phyloP scores from a whole-genome alignment of 1,140 invertebrate genomes.

The Mamestra configurata region DNA sequence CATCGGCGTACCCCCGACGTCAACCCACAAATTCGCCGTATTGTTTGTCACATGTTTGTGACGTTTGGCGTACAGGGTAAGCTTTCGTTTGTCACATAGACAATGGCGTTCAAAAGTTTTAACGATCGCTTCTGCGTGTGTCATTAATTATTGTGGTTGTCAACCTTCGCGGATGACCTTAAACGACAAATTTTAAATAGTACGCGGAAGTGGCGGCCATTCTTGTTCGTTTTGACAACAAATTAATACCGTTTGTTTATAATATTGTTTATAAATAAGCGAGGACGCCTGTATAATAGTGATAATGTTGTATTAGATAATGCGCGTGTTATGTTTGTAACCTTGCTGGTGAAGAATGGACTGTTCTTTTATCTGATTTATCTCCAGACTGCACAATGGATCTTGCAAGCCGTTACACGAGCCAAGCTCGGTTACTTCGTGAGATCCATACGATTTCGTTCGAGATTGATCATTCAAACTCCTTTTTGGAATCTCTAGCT shows the following conservation, averaged over 20 bases:
- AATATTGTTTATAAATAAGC: slow-evolving; percentile 51
- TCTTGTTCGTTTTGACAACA: slow-evolving; percentile 45
- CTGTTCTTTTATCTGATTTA: slow-evolving; percentile 35
- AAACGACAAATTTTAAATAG: slow-evolving; percentile 21
- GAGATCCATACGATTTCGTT: neutral
- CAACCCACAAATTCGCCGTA: too few species aligned
- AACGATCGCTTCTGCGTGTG: slow-evolving; percentile 2
- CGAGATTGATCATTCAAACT: too few species aligned
- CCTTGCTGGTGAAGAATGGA: slow-evolving; percentile 31
- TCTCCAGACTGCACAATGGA: slow-evolving; percentile 23
- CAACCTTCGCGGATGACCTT: slow-evolving; percentile 57
- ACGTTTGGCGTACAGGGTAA: too few species aligned
- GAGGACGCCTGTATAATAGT: slow-evolving; percentile 41
- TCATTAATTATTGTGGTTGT: slow-evolving; percentile 41
- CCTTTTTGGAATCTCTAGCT: too few species aligned
- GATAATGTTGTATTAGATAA: slow-evolving; percentile 29
- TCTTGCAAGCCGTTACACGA: slow-evolving; percentile 12
- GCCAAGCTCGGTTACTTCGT: neutral
- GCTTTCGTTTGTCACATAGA: too few species aligned
- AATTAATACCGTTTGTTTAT: slow-evolving; percentile 46
- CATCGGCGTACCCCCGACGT: too few species aligned
- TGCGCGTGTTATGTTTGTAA: slow-evolving; percentile 18
- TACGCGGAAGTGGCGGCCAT: slow-evolving; percentile 44
- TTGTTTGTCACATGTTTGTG: too few species aligned
- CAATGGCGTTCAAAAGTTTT: too few species aligned